Base-by-base conservation (phyloP, 2,888 invertebrate genomes). In the Eupithecia centaureata region DNA sequence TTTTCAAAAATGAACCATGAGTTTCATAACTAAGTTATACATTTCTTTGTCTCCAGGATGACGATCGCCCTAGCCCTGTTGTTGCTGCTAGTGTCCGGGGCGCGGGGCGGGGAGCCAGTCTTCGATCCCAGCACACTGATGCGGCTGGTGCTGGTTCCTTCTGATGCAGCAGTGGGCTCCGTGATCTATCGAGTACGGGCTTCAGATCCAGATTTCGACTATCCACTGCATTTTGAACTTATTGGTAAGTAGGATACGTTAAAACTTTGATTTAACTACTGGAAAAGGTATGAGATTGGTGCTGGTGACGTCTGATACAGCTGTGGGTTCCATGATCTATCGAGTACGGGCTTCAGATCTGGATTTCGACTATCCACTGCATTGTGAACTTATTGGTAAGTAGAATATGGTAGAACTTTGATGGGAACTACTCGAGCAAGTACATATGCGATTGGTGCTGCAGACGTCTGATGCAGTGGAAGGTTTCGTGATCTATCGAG, bases 171-270 rank as follows among this genome's bases (percentile, higher is more conserved):
- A 79, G 95, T 97, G 79, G 96, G 96, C 79, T 96, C 97, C 65
- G 96, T 97, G 84, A 96, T 98, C 89, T 98, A 98, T 93, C 94
- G 97, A 80, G 95, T 98, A 79, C 95, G 97, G 82, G 98, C 97
- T 72, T 96, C 96, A 77, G 98, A 98, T 87, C 96, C 97, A 68
- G 96, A 97, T 88, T 97, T 96, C 86, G 97, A 97, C 90, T 97
- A 97, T 90, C 98, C 98, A 68, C 91, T 98, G 78, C 94, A 95
- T 76, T 98, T 98, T 90, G 96, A 96, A 80, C 95, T 97, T 75
- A 95, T 95, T 74, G 96, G 96, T 95, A 89, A 89, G 84, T 57
- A 1, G 1, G 22, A 5, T 27, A 51, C 2, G 13, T 2, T 25
- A 25, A 13, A 51, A 13, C 13, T 51, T 51, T 25, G 13, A 18